Percentiles rank a stretch among this genome's conserved stretches.
Conservation (phyloP, 2,797 vertebrate species). For the Anomalospiza imberbis region DNA sequence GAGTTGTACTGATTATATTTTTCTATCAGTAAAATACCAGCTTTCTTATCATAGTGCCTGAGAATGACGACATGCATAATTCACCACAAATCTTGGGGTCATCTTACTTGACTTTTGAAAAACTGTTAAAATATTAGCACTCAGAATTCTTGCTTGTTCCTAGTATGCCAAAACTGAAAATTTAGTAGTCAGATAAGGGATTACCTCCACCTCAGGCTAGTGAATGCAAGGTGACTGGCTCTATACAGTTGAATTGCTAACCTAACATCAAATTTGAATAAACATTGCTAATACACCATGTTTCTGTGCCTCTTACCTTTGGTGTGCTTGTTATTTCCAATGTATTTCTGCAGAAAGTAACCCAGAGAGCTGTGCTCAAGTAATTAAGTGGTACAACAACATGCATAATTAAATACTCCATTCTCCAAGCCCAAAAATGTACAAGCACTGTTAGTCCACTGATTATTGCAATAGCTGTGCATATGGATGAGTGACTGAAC, state of each 20-base stretch:
- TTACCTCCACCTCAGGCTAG: background rate
- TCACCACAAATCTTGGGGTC: background rate
- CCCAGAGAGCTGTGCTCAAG: background rate
- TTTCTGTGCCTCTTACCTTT: background rate
- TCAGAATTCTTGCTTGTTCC: background rate
- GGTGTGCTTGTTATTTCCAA: background rate
- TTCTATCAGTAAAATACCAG: background rate
- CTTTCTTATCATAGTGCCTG: background rate
- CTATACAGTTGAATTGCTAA: background rate
- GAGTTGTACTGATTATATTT: background rate
- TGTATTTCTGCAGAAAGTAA: background rate
- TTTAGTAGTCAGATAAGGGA: background rate
- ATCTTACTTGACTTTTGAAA: background rate
- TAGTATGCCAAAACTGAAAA: background rate
- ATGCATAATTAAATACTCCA: background rate
- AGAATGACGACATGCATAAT: background rate
- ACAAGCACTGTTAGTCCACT: background rate
- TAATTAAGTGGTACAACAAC: background rate
- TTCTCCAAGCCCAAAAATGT: background rate
- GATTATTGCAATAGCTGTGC: background rate
- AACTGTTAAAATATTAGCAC: background rate
- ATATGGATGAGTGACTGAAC: background rate
- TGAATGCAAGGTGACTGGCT: background rate
- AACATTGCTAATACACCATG: background rate
- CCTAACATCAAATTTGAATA: background rate